Percentiles rank a stretch among this genome's conserved stretches.
phyloP scores from a whole-genome alignment of 2,888 invertebrate genomes.

The Diogma glabrata region DNA sequence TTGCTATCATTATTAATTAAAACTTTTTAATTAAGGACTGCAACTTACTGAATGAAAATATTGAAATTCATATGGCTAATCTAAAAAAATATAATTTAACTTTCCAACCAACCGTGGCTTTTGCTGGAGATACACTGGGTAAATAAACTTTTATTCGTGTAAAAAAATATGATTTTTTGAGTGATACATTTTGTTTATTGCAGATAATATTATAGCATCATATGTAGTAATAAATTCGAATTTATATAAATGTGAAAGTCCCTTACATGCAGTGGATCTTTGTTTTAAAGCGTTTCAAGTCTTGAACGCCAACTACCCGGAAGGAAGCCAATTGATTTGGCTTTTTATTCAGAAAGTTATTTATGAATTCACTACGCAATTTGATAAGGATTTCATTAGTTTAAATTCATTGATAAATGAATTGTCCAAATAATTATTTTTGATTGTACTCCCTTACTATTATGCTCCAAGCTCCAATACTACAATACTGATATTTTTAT shows the following conservation, averaged over 20 bases:
- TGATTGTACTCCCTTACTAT: no score
- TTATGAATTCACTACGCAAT: background rate
- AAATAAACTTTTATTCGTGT: background rate
- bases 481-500: no score
- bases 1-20: no score
- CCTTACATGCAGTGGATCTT: background rate
- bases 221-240: background rate
- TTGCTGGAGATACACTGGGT: background rate
- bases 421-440: background rate
- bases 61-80: background rate
- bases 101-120: background rate
- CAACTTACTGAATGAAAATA: background rate
- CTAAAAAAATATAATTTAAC: background rate
- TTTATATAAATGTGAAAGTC: background rate
- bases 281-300: conserved; percentile 1
- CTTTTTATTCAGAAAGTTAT: background rate
- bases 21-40: no score
- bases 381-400: background rate
- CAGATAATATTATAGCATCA: background rate
- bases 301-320: background rate
- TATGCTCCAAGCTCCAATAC: no score
- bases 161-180: background rate
- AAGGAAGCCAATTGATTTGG: background rate
- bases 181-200: background rate
- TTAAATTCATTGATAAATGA: background rate